A percentile compares a stretch with the other conserved stretches of the same genome.
Conservation (phyloP, 2,113 vertebrate genomes). For the Petroica traversi region DNA sequence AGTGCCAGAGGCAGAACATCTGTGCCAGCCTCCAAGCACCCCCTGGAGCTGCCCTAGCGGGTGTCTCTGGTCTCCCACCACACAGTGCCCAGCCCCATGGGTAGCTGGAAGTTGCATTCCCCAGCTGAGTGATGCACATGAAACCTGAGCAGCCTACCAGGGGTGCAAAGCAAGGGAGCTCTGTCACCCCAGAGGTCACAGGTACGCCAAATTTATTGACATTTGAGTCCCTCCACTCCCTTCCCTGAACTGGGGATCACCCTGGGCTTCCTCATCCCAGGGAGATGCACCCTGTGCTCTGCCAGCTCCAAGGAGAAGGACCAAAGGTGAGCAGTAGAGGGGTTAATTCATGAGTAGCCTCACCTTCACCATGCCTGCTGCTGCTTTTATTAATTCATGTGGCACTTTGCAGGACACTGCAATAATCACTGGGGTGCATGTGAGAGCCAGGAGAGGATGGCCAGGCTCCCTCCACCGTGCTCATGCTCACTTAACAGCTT, state of each 20-base stretch:
- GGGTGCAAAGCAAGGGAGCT: neutral
- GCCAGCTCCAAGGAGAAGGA: neutral
- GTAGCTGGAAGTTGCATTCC: neutral
- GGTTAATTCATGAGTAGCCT: neutral
- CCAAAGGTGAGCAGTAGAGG: neutral
- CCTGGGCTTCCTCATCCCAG: neutral
- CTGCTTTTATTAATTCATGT: constrained; percentile 37
- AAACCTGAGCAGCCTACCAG: neutral
- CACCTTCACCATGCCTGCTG: neutral
- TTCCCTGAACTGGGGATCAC: neutral
- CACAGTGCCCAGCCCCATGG: neutral
- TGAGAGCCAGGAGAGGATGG: neutral
- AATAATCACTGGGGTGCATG: constrained; percentile 3
- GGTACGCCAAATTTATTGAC: neutral
- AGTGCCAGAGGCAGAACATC: neutral
- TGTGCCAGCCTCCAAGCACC: neutral
- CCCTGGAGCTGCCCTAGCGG: neutral
- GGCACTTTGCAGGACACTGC: neutral
- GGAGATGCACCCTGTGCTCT: neutral
- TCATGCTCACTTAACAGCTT: constrained; percentile 36
- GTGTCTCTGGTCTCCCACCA: neutral
- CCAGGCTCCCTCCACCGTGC: rapidly evolving
- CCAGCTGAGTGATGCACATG: neutral
- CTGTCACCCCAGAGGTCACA: neutral
- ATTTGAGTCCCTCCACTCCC: neutral